A percentile compares a stretch with the other conserved stretches of the same genome.
phyloP scores from a whole-genome alignment of 2,797 vertebrate genomes.

The Sebastes kiyomatsui region DNA sequence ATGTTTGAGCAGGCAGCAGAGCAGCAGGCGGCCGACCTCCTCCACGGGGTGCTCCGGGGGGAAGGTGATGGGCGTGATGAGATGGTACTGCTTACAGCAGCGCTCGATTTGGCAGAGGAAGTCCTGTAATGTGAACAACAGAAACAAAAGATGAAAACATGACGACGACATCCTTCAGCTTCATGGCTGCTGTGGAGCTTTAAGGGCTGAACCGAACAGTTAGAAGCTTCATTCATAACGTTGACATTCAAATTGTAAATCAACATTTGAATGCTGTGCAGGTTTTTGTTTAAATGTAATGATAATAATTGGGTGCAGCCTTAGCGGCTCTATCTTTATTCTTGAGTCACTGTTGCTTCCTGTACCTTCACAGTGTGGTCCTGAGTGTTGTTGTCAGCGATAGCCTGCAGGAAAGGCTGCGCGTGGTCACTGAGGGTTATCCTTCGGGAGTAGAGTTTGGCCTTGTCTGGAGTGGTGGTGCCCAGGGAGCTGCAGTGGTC shows the following conservation, averaged over 20 bases:
- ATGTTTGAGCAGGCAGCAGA: conserved; percentile 97
- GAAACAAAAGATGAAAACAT: not conserved
- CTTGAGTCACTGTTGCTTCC: not conserved
- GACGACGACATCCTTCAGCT: not conserved
- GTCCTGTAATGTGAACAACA: conserved; percentile 81
- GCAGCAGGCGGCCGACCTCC: conserved; percentile 95
- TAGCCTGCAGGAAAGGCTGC: conserved; percentile 96
- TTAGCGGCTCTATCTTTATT: too few species aligned
- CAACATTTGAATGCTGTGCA: too few species aligned
- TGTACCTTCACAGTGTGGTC: conserved; percentile 97
- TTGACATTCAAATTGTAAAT: too few species aligned
- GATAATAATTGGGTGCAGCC: too few species aligned
- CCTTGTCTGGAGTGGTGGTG: conserved; percentile 90
- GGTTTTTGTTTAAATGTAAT: too few species aligned
- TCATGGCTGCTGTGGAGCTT: not conserved
- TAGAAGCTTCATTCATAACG: too few species aligned
- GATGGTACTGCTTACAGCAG: conserved; percentile 96
- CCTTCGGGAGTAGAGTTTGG: conserved; percentile 88
- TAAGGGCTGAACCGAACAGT: too few species aligned
- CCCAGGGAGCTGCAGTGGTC: conserved; percentile 96
- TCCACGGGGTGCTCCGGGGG: conserved; percentile 97
- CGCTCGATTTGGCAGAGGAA: conserved; percentile 98
- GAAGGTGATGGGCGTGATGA: conserved; percentile 97
- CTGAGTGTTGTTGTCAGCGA: conserved; percentile 96
- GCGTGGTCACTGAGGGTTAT: conserved; percentile 92